phyloP scores from a whole-genome alignment of 2,888 invertebrate genomes.

The Elegia similella region DNA sequence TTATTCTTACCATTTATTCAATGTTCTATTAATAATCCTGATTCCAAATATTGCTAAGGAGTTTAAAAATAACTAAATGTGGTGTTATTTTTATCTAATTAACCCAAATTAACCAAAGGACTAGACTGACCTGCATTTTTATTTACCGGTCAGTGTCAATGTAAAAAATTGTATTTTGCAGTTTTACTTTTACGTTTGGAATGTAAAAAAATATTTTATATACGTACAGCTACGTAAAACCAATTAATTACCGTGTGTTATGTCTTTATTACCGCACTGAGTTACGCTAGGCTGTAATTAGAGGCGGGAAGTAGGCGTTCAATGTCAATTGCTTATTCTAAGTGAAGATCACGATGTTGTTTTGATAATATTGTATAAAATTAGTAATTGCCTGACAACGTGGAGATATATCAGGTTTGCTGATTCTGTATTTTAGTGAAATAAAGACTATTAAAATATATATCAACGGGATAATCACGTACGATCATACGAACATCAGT shows the following conservation, averaged over 20 bases:
- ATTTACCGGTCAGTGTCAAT: neutral
- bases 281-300: constrained; percentile 14
- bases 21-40: no score
- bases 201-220: neutral
- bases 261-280: constrained; percentile 14
- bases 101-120: no score
- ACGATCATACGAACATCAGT: no score
- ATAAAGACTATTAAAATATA: neutral
- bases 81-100: no score
- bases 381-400: neutral
- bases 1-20: no score
- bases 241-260: constrained; percentile 10
- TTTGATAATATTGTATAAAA: neutral
- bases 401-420: neutral
- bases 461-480: no score
- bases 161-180: neutral
- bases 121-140: no score
- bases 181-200: neutral
- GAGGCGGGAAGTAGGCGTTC: constrained; percentile 8
- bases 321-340: constrained; percentile 13
- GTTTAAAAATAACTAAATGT: no score
- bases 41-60: no score
- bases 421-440: neutral
- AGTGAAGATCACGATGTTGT: neutral
- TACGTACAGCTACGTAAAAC: neutral